phyloP scores from a whole-genome alignment of 2,888 invertebrate genomes.

The Limnephilus auricula region DNA sequence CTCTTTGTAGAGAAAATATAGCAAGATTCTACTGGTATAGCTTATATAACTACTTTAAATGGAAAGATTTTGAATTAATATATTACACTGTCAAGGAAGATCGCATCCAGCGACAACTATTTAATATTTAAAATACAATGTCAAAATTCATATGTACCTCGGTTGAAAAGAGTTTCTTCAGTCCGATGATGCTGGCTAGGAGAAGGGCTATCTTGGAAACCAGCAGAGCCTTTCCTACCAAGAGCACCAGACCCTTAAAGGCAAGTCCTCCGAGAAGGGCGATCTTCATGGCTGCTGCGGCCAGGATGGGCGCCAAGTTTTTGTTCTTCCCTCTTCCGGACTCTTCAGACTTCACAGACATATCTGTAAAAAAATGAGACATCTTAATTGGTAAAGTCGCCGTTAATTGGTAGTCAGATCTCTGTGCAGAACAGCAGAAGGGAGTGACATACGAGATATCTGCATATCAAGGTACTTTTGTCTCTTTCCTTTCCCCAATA shows the following conservation, averaged over 20 bases:
- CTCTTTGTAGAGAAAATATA: too few relatives aligned
- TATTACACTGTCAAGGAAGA: too few relatives aligned
- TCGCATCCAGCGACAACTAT: too few relatives aligned
- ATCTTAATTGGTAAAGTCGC: neutral
- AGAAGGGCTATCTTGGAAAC: constrained; percentile 91
- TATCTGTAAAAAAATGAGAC: constrained; percentile 74
- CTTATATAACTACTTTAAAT: too few relatives aligned
- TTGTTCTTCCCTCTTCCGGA: constrained; percentile 86
- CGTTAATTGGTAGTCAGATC: neutral
- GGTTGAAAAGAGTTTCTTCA: constrained; percentile 89
- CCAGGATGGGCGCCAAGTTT: constrained; percentile 84
- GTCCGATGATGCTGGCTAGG: constrained; percentile 87
- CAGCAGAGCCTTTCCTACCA: constrained; percentile 91
- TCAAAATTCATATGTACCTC: constrained; percentile 71
- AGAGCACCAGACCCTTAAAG: constrained; percentile 87
- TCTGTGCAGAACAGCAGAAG: neutral
- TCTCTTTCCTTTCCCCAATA: too few relatives aligned
- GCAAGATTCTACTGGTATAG: too few relatives aligned
- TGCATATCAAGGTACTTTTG: neutral
- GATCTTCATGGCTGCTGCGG: constrained; percentile 87
- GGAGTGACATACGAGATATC: neutral
- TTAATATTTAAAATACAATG: too few relatives aligned
- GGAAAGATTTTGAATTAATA: too few relatives aligned
- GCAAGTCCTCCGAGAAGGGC: constrained; percentile 88
- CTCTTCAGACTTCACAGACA: constrained; percentile 82